These are phyloP conservation scores for Acanthosoma haemorrhoidale DNA, from an alignment of 2,888 invertebrate species.

Conservation along the genomic window DNA sequence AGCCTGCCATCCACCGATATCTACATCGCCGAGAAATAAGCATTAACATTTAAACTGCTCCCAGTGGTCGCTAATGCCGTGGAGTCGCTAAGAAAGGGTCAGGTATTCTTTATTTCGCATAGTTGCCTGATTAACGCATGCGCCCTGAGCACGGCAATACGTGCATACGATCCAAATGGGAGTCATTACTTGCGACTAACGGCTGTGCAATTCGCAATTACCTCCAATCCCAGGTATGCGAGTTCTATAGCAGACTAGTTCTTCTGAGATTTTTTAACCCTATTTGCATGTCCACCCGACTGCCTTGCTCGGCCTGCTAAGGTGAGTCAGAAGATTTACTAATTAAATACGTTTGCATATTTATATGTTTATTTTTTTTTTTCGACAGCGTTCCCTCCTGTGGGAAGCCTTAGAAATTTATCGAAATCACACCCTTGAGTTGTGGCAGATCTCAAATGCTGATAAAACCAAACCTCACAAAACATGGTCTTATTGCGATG, in stretches of 20 bases:
- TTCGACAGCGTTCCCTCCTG: not conserved
- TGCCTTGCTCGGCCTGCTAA: not conserved
- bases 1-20: too few species aligned
- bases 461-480: too few species aligned
- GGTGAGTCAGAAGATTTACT: not conserved
- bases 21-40: too few species aligned
- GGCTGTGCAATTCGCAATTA: not conserved
- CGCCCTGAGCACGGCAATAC: not conserved
- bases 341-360: slow-evolving; percentile 1
- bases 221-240: too few species aligned
- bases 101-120: slow-evolving; percentile 4
- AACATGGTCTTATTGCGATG: too few species aligned
- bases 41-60: too few species aligned
- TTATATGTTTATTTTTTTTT: not conserved
- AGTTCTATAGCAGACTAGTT: too few species aligned
- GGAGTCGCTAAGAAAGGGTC: too few species aligned
- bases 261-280: not conserved
- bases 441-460: too few species aligned
- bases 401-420: not conserved
- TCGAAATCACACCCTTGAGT: too few species aligned
- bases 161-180: not conserved
- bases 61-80: too few species aligned
- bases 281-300: not conserved
- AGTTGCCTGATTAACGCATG: too few species aligned
- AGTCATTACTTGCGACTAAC: not conserved